phyloP scores from a whole-genome alignment of 92 coral and sea anemone genomes.

The Umimayanthus chanpuru region DNA sequence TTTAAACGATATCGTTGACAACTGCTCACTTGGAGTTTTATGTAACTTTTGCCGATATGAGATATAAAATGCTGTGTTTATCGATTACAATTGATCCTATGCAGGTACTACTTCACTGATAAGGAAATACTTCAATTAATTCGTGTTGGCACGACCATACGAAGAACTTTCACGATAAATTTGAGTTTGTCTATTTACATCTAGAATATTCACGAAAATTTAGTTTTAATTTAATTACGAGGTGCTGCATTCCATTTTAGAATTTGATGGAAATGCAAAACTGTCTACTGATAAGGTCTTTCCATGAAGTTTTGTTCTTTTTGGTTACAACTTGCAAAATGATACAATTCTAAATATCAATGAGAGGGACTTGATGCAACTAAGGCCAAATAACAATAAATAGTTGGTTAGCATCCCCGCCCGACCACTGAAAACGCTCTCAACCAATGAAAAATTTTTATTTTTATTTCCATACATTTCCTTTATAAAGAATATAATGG shows the following conservation, averaged over 20 bases:
- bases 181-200: not conserved
- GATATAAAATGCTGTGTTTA: not conserved
- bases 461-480: too few species aligned
- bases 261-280: not conserved
- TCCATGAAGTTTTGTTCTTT: not conserved
- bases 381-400: too few species aligned
- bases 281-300: not conserved
- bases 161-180: not conserved
- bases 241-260: not conserved
- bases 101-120: too few species aligned
- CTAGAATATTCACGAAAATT: conserved; percentile 5
- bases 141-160: not conserved
- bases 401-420: too few species aligned
- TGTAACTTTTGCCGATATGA: not conserved
- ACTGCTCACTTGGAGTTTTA: not conserved
- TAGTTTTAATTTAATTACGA: not conserved
- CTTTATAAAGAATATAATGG: too few species aligned
- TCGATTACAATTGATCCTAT: too few species aligned
- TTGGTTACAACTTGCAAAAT: not conserved
- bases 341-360: not conserved
- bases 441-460: too few species aligned
- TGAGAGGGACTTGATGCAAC: not conserved
- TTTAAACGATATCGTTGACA: not conserved
- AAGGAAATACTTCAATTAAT: not conserved
- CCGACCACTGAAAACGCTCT: too few species aligned